phyloP scores from a whole-genome alignment of 2,888 invertebrate species.

The Apodemia mormo region DNA sequence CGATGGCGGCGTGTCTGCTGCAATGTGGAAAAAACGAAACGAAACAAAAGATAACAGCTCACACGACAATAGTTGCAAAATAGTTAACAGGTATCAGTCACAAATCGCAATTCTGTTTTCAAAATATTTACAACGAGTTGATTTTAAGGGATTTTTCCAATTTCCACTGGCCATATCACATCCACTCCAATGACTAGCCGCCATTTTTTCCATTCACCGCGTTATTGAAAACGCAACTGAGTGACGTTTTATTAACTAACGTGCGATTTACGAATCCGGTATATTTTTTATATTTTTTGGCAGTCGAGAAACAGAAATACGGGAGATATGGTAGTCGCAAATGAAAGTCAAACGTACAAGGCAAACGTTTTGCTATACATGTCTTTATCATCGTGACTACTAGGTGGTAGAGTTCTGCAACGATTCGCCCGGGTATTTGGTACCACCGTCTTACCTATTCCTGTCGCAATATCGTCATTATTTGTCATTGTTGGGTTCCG shows the following conservation, averaged over 20 bases:
- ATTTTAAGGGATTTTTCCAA: constrained; percentile 65
- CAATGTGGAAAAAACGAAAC: no score
- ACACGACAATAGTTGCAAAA: background rate
- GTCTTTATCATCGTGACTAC: no score
- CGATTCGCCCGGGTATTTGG: no score
- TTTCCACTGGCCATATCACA: constrained; percentile 62
- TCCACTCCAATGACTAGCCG: constrained; percentile 55
- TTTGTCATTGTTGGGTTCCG: no score
- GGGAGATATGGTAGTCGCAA: background rate
- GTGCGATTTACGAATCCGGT: constrained; percentile 20
- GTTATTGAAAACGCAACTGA: constrained; percentile 45
- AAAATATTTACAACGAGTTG: constrained; percentile 38
- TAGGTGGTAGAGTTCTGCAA: no score
- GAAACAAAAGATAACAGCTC: background rate
- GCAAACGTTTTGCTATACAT: no score
- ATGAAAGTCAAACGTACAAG: background rate
- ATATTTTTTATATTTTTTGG: constrained; percentile 22
- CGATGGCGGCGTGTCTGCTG: no score
- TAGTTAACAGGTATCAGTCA: background rate
- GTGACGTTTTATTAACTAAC: constrained; percentile 43
- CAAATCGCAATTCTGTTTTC: constrained; percentile 26
- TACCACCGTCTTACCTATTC: no score
- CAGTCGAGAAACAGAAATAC: constrained; percentile 25
- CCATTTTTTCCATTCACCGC: constrained; percentile 41
- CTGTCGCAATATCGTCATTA: no score